A percentile compares a stretch with the other conserved stretches of the same genome.
phyloP scores from a whole-genome alignment of 2,797 vertebrate genomes.

The Sebastes glaucus region DNA sequence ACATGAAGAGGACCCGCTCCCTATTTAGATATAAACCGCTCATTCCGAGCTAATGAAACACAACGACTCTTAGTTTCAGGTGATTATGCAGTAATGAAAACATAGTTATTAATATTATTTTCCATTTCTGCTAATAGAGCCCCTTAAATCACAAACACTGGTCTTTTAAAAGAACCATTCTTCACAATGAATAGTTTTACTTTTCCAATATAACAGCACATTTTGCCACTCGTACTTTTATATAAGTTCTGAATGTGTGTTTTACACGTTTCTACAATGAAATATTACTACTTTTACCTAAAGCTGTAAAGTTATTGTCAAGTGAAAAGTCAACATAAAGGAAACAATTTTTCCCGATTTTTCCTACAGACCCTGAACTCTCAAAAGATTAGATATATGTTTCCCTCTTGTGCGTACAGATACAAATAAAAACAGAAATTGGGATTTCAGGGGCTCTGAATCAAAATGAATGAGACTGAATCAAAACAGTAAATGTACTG shows the following conservation, averaged over 20 bases:
- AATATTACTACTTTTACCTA: not conserved
- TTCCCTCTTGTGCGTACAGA: accelerated
- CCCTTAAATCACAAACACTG: not conserved
- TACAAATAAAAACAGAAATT: no score
- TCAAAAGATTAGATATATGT: not conserved
- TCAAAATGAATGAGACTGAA: not conserved
- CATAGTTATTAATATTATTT: not conserved
- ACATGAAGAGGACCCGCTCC: no score
- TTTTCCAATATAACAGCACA: not conserved
- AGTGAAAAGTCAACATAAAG: not conserved
- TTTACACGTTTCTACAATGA: no score
- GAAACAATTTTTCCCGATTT: no score
- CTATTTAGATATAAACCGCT: no score
- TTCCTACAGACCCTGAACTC: not conserved
- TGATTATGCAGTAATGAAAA: not conserved
- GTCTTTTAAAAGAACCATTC: not conserved
- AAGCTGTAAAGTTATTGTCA: not conserved
- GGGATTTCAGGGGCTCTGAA: not conserved
- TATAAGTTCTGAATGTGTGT: not conserved
- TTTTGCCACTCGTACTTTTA: not conserved
- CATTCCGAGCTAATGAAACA: no score
- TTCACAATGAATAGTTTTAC: not conserved
- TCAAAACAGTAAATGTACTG: not conserved
- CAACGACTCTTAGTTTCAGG: no score
- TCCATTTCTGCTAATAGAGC: accelerated